Evolutionary conservation across 2,888 invertebrate species (phyloP).

Genomic region (Stenodema calcarata): DNA sequence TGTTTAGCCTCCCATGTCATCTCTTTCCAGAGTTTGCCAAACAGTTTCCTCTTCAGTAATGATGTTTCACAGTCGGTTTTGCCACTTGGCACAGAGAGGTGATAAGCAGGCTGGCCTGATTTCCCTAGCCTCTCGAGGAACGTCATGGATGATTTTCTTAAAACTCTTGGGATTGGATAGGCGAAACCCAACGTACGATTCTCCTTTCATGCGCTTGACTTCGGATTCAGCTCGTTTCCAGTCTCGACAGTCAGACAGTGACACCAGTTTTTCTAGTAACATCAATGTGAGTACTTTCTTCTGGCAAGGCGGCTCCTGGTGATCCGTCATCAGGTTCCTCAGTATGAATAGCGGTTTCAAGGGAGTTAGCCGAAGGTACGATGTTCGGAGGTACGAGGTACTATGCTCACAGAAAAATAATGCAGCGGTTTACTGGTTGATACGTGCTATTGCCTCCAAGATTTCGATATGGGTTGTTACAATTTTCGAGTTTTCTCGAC

Average conservation of each 20-base stretch:
- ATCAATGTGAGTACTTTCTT: background rate
- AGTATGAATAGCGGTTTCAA: background rate
- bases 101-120: background rate
- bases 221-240: too few species aligned
- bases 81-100: background rate
- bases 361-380: background rate
- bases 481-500: too few species aligned
- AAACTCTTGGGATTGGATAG: background rate
- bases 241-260: background rate
- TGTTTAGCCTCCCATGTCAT: constrained; percentile 27
- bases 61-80: background rate
- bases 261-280: background rate
- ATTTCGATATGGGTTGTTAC: too few species aligned
- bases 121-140: background rate
- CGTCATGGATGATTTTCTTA: background rate
- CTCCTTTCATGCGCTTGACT: background rate
- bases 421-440: too few species aligned
- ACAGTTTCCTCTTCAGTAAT: constrained; percentile 8
- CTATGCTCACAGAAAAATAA: too few species aligned
- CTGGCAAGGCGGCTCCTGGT: background rate
- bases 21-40: constrained; percentile 18
- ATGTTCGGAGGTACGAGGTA: too few species aligned
- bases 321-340: background rate
- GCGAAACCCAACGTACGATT: background rate
- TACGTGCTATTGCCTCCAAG: too few species aligned